A percentile compares a stretch with the other conserved stretches of the same genome.
phyloP scores from a whole-genome alignment of 2,888 invertebrate genomes.

The Andrena haemorrhoa region DNA sequence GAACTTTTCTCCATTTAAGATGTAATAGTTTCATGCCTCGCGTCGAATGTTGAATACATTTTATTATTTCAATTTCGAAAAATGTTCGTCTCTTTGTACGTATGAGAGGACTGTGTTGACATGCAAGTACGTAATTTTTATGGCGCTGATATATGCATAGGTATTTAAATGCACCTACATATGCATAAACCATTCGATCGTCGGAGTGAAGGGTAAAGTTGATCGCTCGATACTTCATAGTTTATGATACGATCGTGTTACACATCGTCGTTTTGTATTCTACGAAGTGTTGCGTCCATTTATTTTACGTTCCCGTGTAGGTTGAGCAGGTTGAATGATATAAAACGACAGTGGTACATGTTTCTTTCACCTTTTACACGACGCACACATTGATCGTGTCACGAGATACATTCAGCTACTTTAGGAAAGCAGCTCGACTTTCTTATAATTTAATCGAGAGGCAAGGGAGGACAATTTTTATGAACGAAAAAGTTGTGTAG shows the following conservation, averaged over 20 bases:
- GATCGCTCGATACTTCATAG: slow-evolving; percentile 51
- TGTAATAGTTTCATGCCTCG: too few species aligned
- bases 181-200: slow-evolving; percentile 7
- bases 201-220: slow-evolving; percentile 31
- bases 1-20: too few species aligned
- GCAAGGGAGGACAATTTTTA: slow-evolving; percentile 39
- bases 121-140: slow-evolving; percentile 8
- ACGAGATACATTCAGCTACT: slow-evolving; percentile 66
- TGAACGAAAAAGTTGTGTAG: slow-evolving; percentile 22
- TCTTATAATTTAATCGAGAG: slow-evolving; percentile 60
- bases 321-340: slow-evolving; percentile 65
- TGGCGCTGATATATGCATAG: not conserved
- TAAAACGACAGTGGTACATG: slow-evolving; percentile 67
- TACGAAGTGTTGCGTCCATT: slow-evolving; percentile 54
- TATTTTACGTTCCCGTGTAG: slow-evolving; percentile 60
- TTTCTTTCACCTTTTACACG: slow-evolving; percentile 69
- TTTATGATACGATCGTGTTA: slow-evolving; percentile 62
- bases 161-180: slow-evolving; percentile 30
- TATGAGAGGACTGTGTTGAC: not conserved
- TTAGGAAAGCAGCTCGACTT: slow-evolving; percentile 66
- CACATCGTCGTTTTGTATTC: slow-evolving; percentile 60
- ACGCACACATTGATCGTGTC: slow-evolving; percentile 67
- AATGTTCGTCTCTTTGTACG: too few species aligned
- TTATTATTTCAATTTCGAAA: too few species aligned
- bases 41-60: too few species aligned